A percentile compares a stretch with the other conserved stretches of the same genome.
phyloP scores from a whole-genome alignment of 2,797 vertebrate species.

The Benthosema pterotum region DNA sequence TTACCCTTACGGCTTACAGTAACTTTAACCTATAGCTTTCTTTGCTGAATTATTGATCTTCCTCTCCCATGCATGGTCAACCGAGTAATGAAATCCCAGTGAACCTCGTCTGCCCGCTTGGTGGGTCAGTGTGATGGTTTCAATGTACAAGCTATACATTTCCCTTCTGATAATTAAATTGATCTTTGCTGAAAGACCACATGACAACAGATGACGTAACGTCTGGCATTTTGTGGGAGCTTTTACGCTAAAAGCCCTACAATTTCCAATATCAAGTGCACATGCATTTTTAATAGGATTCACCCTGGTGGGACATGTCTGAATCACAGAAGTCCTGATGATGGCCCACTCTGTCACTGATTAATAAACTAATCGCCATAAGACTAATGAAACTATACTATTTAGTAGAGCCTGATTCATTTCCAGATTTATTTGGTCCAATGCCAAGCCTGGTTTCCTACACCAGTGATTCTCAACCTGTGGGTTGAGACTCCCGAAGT shows the following conservation, averaged over 20 bases:
- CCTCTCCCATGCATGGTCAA: not conserved
- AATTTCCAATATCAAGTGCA: too few relatives aligned
- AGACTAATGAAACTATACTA: too few relatives aligned
- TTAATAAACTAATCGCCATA: too few relatives aligned
- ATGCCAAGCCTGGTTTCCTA: too few relatives aligned
- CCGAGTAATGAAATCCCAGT: not conserved
- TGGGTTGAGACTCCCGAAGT: too few relatives aligned
- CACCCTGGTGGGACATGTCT: not conserved
- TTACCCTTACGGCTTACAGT: not conserved
- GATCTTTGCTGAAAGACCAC: not conserved
- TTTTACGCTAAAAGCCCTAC: not conserved
- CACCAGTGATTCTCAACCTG: too few relatives aligned
- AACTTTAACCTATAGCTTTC: conserved; percentile 1
- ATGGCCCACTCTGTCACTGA: too few relatives aligned
- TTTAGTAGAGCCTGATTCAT: too few relatives aligned
- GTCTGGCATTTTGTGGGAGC: not conserved
- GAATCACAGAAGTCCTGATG: too few relatives aligned
- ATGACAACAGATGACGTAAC: not conserved
- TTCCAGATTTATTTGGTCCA: too few relatives aligned
- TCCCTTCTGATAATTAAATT: not conserved
- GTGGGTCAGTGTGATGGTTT: not conserved
- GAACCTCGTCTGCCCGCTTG: not conserved
- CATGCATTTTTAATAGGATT: not conserved
- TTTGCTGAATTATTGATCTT: not conserved
- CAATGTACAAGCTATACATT: not conserved